These are phyloP conservation scores for Apogon talboti DNA, from an alignment of 2,797 vertebrate genomes.

Conservation along the genomic window DNA sequence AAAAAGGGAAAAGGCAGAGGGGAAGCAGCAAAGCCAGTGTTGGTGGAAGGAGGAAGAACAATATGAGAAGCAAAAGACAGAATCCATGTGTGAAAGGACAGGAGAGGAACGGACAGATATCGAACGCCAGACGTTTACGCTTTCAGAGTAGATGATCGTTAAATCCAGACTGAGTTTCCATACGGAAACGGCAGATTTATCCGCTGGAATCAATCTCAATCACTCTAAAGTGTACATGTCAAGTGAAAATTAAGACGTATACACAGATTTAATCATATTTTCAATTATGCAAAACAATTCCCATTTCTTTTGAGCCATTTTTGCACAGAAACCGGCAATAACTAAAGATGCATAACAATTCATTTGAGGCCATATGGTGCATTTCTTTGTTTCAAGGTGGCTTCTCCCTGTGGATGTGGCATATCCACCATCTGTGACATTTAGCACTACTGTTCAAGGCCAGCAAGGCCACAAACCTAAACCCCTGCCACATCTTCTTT, in stretches of 20 bases:
- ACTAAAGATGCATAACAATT: constrained; percentile 9
- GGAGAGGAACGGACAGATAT: constrained; percentile 24
- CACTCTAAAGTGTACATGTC: constrained; percentile 7
- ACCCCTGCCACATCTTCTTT: not conserved
- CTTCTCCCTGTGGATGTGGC: constrained; percentile 29
- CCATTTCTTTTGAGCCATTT: constrained; percentile 22
- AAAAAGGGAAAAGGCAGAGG: constrained; percentile 38
- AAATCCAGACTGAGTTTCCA: constrained; percentile 27
- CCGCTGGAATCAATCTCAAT: not conserved
- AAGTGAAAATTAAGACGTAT: constrained; percentile 14
- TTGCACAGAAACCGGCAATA: constrained; percentile 8
- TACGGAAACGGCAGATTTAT: constrained; percentile 18
- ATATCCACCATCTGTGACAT: constrained; percentile 46
- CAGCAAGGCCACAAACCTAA: constrained; percentile 23
- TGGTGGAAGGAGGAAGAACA: constrained; percentile 25
- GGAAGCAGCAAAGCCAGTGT: constrained; percentile 37
- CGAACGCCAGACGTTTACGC: constrained; percentile 41
- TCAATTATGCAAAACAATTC: too few relatives aligned
- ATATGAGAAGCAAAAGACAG: constrained; percentile 29
- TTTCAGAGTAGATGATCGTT: constrained; percentile 51
- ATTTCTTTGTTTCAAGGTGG: constrained; percentile 28
- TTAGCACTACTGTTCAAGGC: constrained; percentile 20
- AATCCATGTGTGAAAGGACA: not conserved
- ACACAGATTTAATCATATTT: not conserved
- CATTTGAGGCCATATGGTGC: constrained; percentile 47